Evolutionary conservation across 1,140 invertebrate genomes (phyloP), one percentile per base, ranked within the genome.

Genomic region (Archegozetes longisetosus): DNA sequence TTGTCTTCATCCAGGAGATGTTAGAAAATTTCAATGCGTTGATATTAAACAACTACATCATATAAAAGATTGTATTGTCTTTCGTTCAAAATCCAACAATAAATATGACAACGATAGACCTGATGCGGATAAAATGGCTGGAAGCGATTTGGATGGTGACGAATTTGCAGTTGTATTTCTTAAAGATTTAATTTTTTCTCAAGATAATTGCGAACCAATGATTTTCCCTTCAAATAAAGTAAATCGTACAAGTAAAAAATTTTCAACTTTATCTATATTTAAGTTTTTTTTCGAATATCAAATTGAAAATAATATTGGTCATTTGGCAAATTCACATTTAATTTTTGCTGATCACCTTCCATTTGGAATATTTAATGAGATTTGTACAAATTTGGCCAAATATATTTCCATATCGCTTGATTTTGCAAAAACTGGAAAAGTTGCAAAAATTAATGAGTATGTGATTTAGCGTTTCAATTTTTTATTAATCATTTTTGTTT

Each of bases 91-190:
- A 52, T 63, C 63, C 0, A 52, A 24, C 24, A n/a, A n/a, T n/a
- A n/a, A n/a, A n/a, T n/a, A n/a, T n/a, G n/a, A n/a, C n/a, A 26
- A 27, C 6, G 20, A 57, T 22, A 58, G 69, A 48, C 71, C 72
- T 14, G 70, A 74, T 64, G 56, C 70, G 1, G 67, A 73, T 62
- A 70, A 74, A 58, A 72, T 74, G 70, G 66, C 63, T 66, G 68
- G 66, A 27, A 68, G 64, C 9, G 71, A 72, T 62, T 62, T 74
- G 26, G 72, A 74, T 61, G 73, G 73, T 20, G 71, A 72, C 59
- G 70, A 73, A 50, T 72, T 73, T 59, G 63, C 61, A 23, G 68
- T 74, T 1, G 69, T 71, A 46, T 72, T 64, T 64, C 2, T 14
- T 23, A 13, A 60, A 24, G 60, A 64, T 20, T 58, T 66, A 12